Percentiles rank a stretch among this genome's conserved stretches.
Evolutionary conservation across 2,797 vertebrate species (phyloP).

Genomic region (Mastacembelus armatus): DNA sequence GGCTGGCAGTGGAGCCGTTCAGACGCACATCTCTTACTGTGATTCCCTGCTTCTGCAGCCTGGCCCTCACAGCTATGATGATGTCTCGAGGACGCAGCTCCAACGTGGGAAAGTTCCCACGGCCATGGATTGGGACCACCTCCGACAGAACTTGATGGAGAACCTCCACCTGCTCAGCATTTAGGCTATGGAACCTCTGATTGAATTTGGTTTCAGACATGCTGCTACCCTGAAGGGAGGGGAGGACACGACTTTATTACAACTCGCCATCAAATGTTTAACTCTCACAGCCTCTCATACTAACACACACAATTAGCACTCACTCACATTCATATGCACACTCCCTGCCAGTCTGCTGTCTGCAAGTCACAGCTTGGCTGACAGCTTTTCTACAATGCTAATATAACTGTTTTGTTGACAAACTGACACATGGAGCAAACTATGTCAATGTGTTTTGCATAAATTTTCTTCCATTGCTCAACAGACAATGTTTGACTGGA

Average conservation of each 20-base stretch:
- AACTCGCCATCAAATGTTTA: slow-evolving; percentile 40
- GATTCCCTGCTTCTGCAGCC: slow-evolving; percentile 90
- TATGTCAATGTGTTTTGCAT: slow-evolving; percentile 56
- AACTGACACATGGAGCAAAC: slow-evolving; percentile 62
- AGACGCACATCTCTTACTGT: slow-evolving; percentile 90
- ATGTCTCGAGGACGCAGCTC: slow-evolving; percentile 95
- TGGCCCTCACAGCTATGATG: slow-evolving; percentile 89
- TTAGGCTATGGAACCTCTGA: slow-evolving; percentile 92
- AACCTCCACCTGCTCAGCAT: slow-evolving; percentile 91
- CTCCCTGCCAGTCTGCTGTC: slow-evolving; percentile 67
- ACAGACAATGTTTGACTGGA: slow-evolving; percentile 8
- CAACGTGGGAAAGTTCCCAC: slow-evolving; percentile 96
- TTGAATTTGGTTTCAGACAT: slow-evolving; percentile 89
- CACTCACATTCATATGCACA: slow-evolving; percentile 43
- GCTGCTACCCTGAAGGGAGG: slow-evolving; percentile 68
- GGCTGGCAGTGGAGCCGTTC: slow-evolving; percentile 96
- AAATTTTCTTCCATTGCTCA: slow-evolving; percentile 41
- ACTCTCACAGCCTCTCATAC: slow-evolving; percentile 4
- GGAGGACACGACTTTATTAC: slow-evolving; percentile 35
- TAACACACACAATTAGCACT: slow-evolving; percentile 30
- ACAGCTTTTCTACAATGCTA: slow-evolving; percentile 79
- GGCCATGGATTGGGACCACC: slow-evolving; percentile 94
- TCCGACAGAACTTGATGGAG: slow-evolving; percentile 94
- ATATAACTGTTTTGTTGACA: slow-evolving; percentile 73
- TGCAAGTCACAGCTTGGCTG: slow-evolving; percentile 79